Evolutionary conservation across 2,888 invertebrate species (phyloP).

Genomic region (Allolobophora icterica): DNA sequence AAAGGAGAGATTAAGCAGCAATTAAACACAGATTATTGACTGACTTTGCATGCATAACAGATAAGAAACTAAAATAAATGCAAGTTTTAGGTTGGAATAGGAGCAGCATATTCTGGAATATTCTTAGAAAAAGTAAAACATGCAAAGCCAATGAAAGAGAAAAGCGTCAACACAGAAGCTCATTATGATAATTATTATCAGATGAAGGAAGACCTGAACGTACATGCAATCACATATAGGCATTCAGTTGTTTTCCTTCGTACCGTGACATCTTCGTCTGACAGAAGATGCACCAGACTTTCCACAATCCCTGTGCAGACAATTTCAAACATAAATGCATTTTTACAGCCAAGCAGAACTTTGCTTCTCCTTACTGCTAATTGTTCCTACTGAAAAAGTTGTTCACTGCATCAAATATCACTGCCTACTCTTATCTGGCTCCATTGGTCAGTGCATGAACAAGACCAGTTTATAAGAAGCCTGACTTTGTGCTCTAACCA

Average conservation of each 20-base stretch:
- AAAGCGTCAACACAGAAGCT: background rate
- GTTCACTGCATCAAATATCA: background rate
- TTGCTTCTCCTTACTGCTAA: background rate
- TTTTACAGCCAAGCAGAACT: background rate
- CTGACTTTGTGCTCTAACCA: too few relatives aligned
- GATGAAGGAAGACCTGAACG: conserved; percentile 33
- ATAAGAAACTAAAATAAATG: background rate
- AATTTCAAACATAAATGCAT: background rate
- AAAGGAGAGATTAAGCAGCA: background rate
- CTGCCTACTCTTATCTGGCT: too few relatives aligned
- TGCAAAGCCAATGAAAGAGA: background rate
- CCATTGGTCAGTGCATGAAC: too few relatives aligned
- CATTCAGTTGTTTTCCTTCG: conserved; percentile 64
- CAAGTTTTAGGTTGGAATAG: background rate
- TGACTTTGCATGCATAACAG: background rate
- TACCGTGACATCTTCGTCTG: conserved; percentile 61
- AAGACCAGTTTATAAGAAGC: background rate
- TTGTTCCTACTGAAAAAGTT: background rate
- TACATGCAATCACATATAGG: conserved; percentile 61
- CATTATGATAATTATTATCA: background rate
- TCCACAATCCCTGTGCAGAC: conserved; percentile 34
- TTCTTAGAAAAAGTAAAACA: background rate
- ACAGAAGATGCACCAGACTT: conserved; percentile 49
- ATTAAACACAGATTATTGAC: background rate
- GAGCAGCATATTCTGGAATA: background rate